These are phyloP conservation scores for Noturus placidus DNA, from an alignment of 2,113 vertebrate species.

Conservation along the genomic window DNA sequence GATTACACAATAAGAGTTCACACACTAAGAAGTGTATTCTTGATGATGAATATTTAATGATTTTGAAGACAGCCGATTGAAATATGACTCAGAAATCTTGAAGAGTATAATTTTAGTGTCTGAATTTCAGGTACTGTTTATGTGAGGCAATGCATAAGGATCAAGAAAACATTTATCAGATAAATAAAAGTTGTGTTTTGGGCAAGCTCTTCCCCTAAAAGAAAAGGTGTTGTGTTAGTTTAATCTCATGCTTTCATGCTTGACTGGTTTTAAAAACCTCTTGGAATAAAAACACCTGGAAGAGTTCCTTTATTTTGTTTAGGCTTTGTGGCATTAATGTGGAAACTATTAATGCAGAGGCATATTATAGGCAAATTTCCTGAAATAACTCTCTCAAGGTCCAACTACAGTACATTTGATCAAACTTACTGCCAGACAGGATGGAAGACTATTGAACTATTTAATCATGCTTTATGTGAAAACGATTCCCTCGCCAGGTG, in stretches of 20 bases:
- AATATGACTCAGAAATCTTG: conserved; percentile 1
- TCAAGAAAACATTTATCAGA: background rate
- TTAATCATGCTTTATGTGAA: background rate
- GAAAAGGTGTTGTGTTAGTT: background rate
- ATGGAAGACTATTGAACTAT: background rate
- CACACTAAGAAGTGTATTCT: background rate
- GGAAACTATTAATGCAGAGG: background rate
- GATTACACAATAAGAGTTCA: background rate
- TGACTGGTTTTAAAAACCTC: background rate
- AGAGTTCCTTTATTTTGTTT: background rate
- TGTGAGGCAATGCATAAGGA: background rate
- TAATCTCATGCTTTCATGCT: background rate
- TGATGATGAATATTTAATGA: background rate
- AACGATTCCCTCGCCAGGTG: background rate
- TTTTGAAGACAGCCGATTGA: background rate
- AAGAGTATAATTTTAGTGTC: background rate
- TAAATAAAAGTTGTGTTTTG: background rate
- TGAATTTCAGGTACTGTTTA: background rate
- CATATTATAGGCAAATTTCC: background rate
- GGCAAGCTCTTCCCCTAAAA: background rate
- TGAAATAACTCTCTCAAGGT: background rate
- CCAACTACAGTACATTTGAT: background rate
- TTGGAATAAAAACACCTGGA: background rate
- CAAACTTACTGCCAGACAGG: background rate
- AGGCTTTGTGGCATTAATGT: background rate